Base-by-base conservation (phyloP, 2,888 invertebrate species). In the Andrena bicolor region DNA sequence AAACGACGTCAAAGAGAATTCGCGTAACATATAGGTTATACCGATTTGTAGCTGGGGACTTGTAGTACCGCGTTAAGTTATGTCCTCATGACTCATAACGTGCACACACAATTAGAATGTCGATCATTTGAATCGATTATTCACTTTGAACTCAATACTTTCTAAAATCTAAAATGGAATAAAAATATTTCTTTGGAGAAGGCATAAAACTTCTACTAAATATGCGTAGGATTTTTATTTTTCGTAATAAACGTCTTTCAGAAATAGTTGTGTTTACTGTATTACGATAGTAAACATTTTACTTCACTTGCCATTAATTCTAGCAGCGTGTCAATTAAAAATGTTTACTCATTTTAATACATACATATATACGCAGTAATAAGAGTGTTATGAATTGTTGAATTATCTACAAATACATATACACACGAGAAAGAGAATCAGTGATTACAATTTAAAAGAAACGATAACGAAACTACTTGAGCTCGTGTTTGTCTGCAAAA, bases 21-120 rank as follows among this genome's bases (percentile, higher is more conserved):
- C 28, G 1, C 26, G 41, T 41, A 7, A 51, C 16, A 28, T 73
- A 75, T 58, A 85, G 85, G 85, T 87, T 87, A 87, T 73, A 70
- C 70, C 30, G 48, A 82, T 32, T 77, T 41, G 13, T 16, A 49
- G 28, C 70, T 65, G 76, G 68, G 48, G 35, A 23, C 61, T 68
- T 23, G 49, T 72, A 41, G 41, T 16, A 73, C 61, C 26, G 76
- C 72, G 74, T 76, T 83, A 78, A 69, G 64, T 69, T 61, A 58
- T 70, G n/a, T 49, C 32, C 28, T 30, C 60, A 66, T 49, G 56
- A 49, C 26, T 70, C 63, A 69, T 84, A 16, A 41, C 41, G 1
- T 5, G 16, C 16, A 41, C 41, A 13, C 16, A 16, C 41, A 16
- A 41, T 41, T 13, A 5, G 16, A 65, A 41, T 70, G 32, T 79